Evolutionary conservation across 2,113 vertebrate species (phyloP).

Genomic region (Baryphthengus martii): DNA sequence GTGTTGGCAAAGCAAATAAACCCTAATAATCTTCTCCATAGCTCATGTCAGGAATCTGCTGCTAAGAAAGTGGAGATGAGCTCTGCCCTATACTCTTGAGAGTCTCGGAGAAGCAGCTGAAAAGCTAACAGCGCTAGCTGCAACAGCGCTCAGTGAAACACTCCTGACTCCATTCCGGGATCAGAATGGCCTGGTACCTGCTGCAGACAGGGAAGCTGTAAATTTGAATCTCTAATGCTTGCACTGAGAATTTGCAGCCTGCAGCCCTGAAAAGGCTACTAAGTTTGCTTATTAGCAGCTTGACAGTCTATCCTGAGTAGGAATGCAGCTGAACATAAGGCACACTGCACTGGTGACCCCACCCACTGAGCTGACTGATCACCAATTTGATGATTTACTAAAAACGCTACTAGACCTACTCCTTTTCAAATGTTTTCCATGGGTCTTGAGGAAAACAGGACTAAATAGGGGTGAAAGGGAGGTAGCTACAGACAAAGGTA

Average conservation of each 20-base stretch:
- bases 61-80: not conserved
- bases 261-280: not conserved
- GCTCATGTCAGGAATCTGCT: not conserved
- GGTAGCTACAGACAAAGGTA: not conserved
- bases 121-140: not conserved
- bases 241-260: not conserved
- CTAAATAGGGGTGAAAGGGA: not conserved
- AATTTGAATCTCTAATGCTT: not conserved
- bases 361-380: not conserved
- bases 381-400: not conserved
- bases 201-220: not conserved
- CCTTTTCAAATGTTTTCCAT: not conserved
- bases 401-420: not conserved
- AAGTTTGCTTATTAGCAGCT: not conserved
- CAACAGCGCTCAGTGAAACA: not conserved
- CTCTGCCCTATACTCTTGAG: accelerated
- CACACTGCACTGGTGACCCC: not conserved
- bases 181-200: not conserved
- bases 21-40: not conserved
- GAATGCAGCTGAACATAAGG: not conserved
- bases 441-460: not conserved
- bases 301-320: not conserved
- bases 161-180: accelerated
- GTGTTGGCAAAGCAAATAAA: not conserved
- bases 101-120: not conserved